Base-by-base conservation (phyloP, 1,140 invertebrate genomes). In the Metaphire vulgaris region DNA sequence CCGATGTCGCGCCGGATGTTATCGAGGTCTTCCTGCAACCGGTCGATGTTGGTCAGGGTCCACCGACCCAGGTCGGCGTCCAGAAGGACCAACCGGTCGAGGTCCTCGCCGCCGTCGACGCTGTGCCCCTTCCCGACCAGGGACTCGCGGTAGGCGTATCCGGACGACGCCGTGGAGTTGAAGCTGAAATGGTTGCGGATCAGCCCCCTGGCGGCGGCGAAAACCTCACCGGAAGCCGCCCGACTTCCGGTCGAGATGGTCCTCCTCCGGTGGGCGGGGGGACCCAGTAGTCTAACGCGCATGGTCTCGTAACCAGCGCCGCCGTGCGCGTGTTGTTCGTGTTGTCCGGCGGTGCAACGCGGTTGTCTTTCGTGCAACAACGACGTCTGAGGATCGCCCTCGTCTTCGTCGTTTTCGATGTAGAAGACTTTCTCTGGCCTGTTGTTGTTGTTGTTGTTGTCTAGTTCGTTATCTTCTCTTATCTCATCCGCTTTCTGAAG, bases 51-150 rank as follows among this genome's bases (percentile, higher is more conserved):
- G 6, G 41, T 56, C 41, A 56, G 41, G 6, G 41, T 56, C 6
- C 21, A 56, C 21, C 41, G 41, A 56, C 41, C 21, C 6, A 56
- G 21, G 6, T 56, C 41, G 21, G 41, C 41, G 6, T 21, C 41
- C 6, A 12, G 33, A 31, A 73, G 16, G 31, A 73, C 34, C 2
- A 73, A 31, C 16, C n/a, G 32, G 26, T 73, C 33, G 1, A 73
- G 72, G 26, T 73, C 41, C 32, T 73, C 72, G 34, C 72, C 72
- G 21, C 32, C 6, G 26, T 73, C 72, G 33, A 73, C 33, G 26
- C 72, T 73, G 72, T 26, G 56, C 15, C 72, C 72, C 34, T 73
- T 73, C 32, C 72, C 56, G 15, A 73, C 72, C 21, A 73, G 72
- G 6, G 72, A 73, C n/a, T 73, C 72, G 28, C 72, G 32, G 41